Base-by-base conservation (phyloP, 2,888 invertebrate species). In the Cyclophora punctaria region DNA sequence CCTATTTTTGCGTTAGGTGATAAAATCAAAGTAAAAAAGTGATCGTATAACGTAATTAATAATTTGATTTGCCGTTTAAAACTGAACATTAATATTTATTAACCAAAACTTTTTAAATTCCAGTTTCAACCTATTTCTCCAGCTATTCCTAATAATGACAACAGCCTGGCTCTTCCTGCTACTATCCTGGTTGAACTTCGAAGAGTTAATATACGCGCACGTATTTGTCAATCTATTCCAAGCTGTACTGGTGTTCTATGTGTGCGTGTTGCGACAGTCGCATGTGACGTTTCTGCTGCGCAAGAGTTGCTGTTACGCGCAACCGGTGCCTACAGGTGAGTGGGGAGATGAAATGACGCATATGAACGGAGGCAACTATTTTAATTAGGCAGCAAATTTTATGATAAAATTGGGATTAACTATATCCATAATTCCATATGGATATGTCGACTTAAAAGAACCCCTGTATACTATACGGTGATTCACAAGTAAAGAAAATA, bases 331-430 rank as follows among this genome's bases (percentile, higher is more conserved):
- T 3, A 90, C 91, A 0, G 91, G 91, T n/a, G 95, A 96, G 68
- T 96, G 95, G 95, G 96, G 96, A 0, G 96, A 96, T 68, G 96
- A 96, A 83, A 93, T 96, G 94, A 93, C 94, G 48, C 95, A 95
- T 56, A 95, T 96, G 92, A 95, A 95, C 69, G 93, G 93, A 7
- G 91, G 91, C 2, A 82, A 81, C 62, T 84, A 85, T 60, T 83
- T 54, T 34, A 20, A 44, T 6, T 44, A 44, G 44, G 33, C 42
- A 20, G 20, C 5, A 20, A 20, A 20, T 20, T 20, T 20, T 20
- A 20, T 20, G 20, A 20, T 20, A 20, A 20, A 20, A 44, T 53
- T 46, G 51, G 41, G 47, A 35, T 44, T 20, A 20, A 20, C 20
- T 20, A 2, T 20, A 20, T 2, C 20, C 20, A 20, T 20, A 20